Evolutionary conservation across 2,888 invertebrate genomes (phyloP).

Genomic region (Athalia circularis): DNA sequence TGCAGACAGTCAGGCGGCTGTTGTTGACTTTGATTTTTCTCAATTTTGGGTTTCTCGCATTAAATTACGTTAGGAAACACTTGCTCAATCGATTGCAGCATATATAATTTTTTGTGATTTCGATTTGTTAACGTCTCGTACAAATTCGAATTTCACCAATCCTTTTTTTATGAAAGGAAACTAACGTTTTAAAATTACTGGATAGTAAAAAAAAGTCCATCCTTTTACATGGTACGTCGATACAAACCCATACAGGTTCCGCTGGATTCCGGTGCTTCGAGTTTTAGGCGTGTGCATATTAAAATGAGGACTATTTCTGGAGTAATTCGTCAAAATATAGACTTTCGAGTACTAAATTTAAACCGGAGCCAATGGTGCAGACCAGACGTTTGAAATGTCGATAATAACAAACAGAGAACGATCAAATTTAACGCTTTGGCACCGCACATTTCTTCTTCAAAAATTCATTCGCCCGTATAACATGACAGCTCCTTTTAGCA

Average conservation of each 20-base stretch:
- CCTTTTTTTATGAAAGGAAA: too few relatives aligned
- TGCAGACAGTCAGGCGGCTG: too few relatives aligned
- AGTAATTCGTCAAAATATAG: conserved; percentile 34
- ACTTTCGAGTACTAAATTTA: conserved; percentile 5
- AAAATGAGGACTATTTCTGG: conserved; percentile 26
- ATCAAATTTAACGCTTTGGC: conserved; percentile 26
- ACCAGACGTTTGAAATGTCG: conserved; percentile 36
- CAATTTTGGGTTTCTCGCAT: too few relatives aligned
- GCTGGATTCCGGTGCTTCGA: conserved; percentile 10
- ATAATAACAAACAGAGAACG: conserved; percentile 33
- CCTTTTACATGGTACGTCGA: not conserved
- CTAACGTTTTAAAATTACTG: too few relatives aligned
- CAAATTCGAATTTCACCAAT: too few relatives aligned
- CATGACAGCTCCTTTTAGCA: not conserved
- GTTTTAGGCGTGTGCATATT: not conserved
- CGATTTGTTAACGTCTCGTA: too few relatives aligned
- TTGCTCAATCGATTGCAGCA: too few relatives aligned
- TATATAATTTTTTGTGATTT: too few relatives aligned
- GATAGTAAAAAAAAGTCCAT: too few relatives aligned
- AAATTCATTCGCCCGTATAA: not conserved
- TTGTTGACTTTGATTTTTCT: too few relatives aligned
- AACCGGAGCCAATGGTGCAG: conserved; percentile 5
- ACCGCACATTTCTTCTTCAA: conserved; percentile 25
- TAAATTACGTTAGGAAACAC: too few relatives aligned
- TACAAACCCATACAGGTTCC: conserved; percentile 3